phyloP scores from a whole-genome alignment of 2,888 invertebrate species.

The Matsumyia berberina region DNA sequence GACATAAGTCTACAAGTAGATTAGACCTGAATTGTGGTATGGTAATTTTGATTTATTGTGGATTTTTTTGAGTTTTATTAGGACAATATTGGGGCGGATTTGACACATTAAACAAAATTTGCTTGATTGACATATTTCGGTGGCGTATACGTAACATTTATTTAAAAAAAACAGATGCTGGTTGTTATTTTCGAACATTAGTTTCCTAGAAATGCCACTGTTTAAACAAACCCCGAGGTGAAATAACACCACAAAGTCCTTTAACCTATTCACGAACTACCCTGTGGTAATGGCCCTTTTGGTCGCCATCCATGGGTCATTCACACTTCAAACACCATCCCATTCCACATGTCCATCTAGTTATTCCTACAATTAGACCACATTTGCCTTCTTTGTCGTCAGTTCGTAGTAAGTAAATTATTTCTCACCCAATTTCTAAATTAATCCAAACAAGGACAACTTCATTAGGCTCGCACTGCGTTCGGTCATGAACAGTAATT shows the following conservation, averaged over 20 bases:
- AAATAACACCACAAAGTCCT: too few species aligned
- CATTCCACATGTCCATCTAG: neutral
- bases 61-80: neutral
- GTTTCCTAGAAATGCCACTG: too few species aligned
- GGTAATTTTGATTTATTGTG: neutral
- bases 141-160: too few species aligned
- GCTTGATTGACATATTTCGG: neutral
- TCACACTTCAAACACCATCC: neutral
- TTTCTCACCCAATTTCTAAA: neutral
- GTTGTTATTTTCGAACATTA: too few species aligned
- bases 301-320: neutral
- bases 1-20: neutral
- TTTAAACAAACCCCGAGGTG: too few species aligned
- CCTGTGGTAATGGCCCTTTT: neutral
- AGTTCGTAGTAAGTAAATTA: neutral
- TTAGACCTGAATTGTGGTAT: neutral
- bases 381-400: neutral
- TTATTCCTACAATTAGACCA: neutral
- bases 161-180: too few species aligned
- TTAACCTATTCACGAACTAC: too few species aligned
- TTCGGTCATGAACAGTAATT: slow-evolving; percentile 30
- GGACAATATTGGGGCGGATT: neutral
- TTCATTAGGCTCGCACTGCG: slow-evolving; percentile 21
- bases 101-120: neutral
- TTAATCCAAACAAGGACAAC: slow-evolving; percentile 12